Conservation (phyloP, 2,113 vertebrate species). For the Pristiophorus japonicus region DNA sequence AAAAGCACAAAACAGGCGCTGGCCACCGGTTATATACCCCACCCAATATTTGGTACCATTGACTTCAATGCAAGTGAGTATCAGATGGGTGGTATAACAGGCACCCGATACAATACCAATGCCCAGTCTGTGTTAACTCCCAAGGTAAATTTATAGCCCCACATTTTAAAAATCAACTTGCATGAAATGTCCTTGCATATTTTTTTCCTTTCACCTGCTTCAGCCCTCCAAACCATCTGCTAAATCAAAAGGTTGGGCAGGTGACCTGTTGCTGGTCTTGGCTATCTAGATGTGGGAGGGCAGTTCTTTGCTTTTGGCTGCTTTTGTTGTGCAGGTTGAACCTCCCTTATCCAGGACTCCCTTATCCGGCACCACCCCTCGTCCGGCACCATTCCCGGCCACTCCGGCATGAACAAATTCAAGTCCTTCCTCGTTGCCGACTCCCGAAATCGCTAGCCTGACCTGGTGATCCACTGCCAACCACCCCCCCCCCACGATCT, state of each 20-base stretch:
- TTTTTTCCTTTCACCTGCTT: neutral
- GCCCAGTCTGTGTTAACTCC: too few relatives aligned
- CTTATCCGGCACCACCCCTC: too few relatives aligned
- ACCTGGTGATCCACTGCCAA: too few relatives aligned
- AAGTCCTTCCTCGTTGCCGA: too few relatives aligned
- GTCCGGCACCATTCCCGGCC: too few relatives aligned
- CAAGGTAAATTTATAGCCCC: neutral
- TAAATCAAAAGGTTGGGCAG: neutral
- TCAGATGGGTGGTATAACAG: neutral
- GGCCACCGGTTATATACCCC: neutral
- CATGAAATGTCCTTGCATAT: neutral
- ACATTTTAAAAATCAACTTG: neutral
- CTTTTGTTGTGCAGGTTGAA: too few relatives aligned
- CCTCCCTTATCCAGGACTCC: too few relatives aligned
- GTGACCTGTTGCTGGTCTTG: neutral
- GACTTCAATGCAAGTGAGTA: neutral
- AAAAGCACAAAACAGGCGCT: too few relatives aligned
- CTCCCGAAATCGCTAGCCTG: too few relatives aligned
- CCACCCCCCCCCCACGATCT: too few relatives aligned
- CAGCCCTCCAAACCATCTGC: neutral
- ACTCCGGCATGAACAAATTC: too few relatives aligned
- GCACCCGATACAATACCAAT: too few relatives aligned
- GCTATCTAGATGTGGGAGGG: neutral
- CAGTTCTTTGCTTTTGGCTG: neutral
- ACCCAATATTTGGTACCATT: neutral